Evolutionary conservation across 2,797 vertebrate species (phyloP).

Genomic region (Clarias laeviceps): DNA sequence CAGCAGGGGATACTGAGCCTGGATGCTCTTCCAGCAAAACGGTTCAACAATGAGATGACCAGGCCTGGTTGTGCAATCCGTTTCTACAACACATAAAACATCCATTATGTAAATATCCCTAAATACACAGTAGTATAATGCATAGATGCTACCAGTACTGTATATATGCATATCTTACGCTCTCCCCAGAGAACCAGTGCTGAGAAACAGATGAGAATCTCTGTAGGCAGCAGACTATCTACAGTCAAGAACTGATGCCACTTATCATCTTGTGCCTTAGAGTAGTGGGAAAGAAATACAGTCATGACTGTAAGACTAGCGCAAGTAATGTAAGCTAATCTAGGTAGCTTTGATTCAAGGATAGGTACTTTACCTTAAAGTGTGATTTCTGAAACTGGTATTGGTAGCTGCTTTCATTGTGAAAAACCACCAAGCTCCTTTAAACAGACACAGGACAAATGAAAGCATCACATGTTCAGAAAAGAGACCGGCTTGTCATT

Average conservation of each 20-base stretch:
- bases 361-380: slow-evolving; percentile 79
- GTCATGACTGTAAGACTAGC: not conserved
- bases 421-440: slow-evolving; percentile 87
- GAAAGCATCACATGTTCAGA: not conserved
- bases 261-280: slow-evolving; percentile 64
- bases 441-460: slow-evolving; percentile 33
- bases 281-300: slow-evolving; percentile 22
- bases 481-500: not conserved
- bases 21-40: slow-evolving; percentile 75
- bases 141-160: not conserved
- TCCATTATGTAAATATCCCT: not conserved
- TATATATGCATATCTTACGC: slow-evolving; percentile 56
- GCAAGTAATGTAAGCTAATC: no score
- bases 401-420: slow-evolving; percentile 80
- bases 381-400: slow-evolving; percentile 78
- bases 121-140: not conserved
- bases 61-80: slow-evolving; percentile 47
- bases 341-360: not conserved
- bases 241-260: slow-evolving; percentile 82
- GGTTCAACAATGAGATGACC: slow-evolving; percentile 71
- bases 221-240: slow-evolving; percentile 81
- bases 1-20: slow-evolving; percentile 64
- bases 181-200: slow-evolving; percentile 80
- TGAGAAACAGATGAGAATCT: slow-evolving; percentile 89
- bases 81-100: slow-evolving; percentile 36